Evolutionary conservation across 2,888 invertebrate species (phyloP).

Genomic region (Agrochola litura): DNA sequence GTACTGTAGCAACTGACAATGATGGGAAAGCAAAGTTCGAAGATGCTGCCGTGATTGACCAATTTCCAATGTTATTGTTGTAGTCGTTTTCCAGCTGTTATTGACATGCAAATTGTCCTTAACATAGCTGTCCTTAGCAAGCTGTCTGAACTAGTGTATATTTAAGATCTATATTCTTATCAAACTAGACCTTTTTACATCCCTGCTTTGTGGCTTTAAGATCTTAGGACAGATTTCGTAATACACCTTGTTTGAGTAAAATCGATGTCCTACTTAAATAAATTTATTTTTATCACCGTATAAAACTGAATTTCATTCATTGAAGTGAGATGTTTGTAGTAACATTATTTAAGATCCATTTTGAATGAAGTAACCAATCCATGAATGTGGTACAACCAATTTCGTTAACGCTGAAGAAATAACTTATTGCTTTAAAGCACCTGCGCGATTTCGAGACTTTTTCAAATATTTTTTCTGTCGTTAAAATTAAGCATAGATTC

Average conservation of each 20-base stretch:
- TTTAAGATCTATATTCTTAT: background rate
- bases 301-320: conserved; percentile 41
- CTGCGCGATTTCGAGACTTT: too few species aligned
- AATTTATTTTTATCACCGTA: conserved; percentile 31
- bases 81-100: background rate
- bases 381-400: background rate
- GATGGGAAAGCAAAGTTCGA: background rate
- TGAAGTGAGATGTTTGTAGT: conserved; percentile 25
- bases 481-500: too few species aligned
- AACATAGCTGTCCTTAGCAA: too few species aligned
- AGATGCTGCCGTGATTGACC: background rate
- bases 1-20: background rate
- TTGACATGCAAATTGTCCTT: background rate
- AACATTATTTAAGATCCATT: conserved; percentile 28
- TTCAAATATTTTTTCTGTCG: too few species aligned
- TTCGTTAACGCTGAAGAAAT: background rate
- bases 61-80: background rate
- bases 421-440: background rate
- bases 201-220: background rate
- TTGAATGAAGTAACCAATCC: conserved; percentile 9
- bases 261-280: conserved; percentile 40
- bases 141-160: background rate
- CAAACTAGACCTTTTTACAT: conserved; percentile 5
- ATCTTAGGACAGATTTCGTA: conserved; percentile 36
- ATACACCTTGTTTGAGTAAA: conserved; percentile 39